Evolutionary conservation across 2,888 invertebrate genomes (phyloP), one percentile per base, ranked within the genome.

Genomic region (Erebia epiphron): DNA sequence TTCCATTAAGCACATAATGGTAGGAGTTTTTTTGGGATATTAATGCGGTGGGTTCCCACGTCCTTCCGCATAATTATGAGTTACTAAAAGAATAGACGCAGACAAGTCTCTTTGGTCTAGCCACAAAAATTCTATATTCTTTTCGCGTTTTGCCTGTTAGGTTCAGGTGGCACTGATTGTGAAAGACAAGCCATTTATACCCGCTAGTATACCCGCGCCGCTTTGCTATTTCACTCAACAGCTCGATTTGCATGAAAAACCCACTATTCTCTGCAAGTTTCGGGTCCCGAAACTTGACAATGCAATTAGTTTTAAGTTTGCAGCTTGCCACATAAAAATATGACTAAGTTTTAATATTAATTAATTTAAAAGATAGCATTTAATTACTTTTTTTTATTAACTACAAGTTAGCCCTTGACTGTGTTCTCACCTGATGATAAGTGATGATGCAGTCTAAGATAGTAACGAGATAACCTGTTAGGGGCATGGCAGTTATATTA

Each of bases 101-200:
- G 21, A 21, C 21, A 21, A 21, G 21, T 21, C 1, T 21, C 3
- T n/a, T 50, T 50, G 1, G 56, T 56, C 21, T 21, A 26, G 35
- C 9, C n/a, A 14, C 10, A 49, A 21, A 49, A 62, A 46, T 49
- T 16, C 18, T 21, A 11, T 67, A 86, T 88, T 86, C 86, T 74
- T 77, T 76, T 77, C 87, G 84, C 86, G 88, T 86, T 75, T 73
- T 63, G 81, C 82, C 87, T 86, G 87, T 90, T 89, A 83, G 83
- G 75, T 83, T 84, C 90, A 90, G 89, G 86, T 89, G 91, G 79
- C 79, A 80, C 75, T 65, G 76, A 76, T 58, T 58, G 66, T 66
- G 46, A 57, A 54, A 67, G 67, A 57, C 46, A 58, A n/a, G 46
- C 66, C 49, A 66, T 66, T 66, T 57, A 66, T 57, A 26, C 26